Percentiles rank a stretch among this genome's conserved stretches.
These are phyloP conservation scores for Schizaphis graminum DNA, from an alignment of 2,888 invertebrate genomes.

Conservation along the genomic window DNA sequence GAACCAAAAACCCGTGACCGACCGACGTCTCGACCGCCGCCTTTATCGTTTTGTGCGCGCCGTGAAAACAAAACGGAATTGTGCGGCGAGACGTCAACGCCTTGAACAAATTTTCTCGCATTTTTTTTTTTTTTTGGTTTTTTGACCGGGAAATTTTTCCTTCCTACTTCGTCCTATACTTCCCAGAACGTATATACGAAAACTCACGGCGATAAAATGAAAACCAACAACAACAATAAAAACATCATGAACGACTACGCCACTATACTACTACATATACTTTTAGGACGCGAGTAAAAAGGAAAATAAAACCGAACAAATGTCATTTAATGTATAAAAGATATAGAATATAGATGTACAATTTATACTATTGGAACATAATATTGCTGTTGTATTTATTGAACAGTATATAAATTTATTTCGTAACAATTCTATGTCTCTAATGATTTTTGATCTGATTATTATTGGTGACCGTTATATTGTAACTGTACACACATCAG, in stretches of 20 bases:
- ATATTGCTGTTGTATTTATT: background rate
- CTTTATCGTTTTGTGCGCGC: slow-evolving; percentile 4
- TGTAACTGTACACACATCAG: background rate
- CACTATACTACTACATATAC: background rate
- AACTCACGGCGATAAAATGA: background rate
- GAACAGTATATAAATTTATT: background rate
- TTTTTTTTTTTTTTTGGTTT: slow-evolving; percentile 6
- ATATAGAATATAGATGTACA: background rate
- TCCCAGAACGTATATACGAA: background rate
- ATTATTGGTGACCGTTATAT: background rate
- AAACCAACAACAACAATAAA: too few relatives aligned
- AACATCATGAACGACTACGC: background rate
- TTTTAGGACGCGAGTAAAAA: background rate
- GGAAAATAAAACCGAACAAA: background rate
- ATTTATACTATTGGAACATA: background rate
- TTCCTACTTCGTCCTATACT: background rate
- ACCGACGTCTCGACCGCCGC: slow-evolving; percentile 45
- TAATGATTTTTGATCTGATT: background rate
- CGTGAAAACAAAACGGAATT: slow-evolving; percentile 48
- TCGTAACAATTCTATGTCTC: background rate
- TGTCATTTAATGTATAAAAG: background rate
- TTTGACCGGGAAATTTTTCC: background rate
- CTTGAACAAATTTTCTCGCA: slow-evolving; percentile 16
- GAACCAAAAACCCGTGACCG: slow-evolving; percentile 58
- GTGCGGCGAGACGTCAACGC: slow-evolving; percentile 27